Conservation (phyloP, 1,140 invertebrate genomes). For the Brachionus sp. region DNA sequence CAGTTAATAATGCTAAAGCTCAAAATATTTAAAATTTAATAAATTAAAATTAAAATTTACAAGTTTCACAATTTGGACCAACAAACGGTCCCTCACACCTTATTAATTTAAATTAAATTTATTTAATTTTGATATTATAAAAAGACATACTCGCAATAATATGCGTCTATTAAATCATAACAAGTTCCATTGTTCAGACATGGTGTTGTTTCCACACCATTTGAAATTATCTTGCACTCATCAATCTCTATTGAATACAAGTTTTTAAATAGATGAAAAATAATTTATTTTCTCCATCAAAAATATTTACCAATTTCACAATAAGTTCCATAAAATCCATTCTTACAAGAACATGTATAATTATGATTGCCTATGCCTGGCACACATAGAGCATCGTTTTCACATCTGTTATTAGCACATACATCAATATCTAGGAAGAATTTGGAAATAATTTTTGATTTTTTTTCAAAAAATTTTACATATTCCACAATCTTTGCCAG, state of each 20-base stretch:
- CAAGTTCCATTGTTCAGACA: slow-evolving; percentile 43
- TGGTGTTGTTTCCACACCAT: background rate
- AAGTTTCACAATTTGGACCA: slow-evolving; percentile 45
- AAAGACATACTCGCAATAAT: slow-evolving; percentile 61
- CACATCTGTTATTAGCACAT: slow-evolving; percentile 7
- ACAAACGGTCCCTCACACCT: slow-evolving; percentile 39
- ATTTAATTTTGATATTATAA: background rate
- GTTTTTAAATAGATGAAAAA: background rate
- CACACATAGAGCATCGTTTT: slow-evolving; percentile 15
- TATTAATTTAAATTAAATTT: background rate
- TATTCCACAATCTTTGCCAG: slow-evolving; percentile 40
- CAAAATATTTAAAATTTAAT: background rate
- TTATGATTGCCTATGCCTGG: background rate
- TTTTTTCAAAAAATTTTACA: background rate
- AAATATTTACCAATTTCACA: background rate
- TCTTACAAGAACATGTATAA: slow-evolving; percentile 37
- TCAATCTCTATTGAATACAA: slow-evolving; percentile 19
- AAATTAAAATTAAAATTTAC: background rate
- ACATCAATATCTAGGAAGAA: slow-evolving; percentile 7
- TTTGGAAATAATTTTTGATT: background rate
- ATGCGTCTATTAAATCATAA: slow-evolving; percentile 43
- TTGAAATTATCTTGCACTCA: slow-evolving; percentile 26
- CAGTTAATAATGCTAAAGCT: background rate
- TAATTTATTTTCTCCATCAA: background rate
- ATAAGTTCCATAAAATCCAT: slow-evolving; percentile 27